Evolutionary conservation across 1,140 invertebrate species (phyloP).

Genomic region (Tetranychus urticae): DNA sequence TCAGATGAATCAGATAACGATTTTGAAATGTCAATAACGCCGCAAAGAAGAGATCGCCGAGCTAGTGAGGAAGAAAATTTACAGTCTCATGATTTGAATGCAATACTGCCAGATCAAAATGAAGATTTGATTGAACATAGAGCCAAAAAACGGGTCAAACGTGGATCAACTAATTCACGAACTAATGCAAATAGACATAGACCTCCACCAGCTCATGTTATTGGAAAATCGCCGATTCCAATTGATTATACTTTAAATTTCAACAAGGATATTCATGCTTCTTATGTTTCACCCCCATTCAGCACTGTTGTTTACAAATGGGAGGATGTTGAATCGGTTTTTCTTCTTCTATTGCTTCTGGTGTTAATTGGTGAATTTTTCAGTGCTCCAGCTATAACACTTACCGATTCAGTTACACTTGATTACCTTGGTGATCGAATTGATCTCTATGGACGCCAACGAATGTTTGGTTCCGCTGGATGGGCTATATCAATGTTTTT

Average conservation of each 20-base stretch:
- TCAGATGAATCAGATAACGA: not conserved
- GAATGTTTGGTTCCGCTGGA: constrained; percentile 93
- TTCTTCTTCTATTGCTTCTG: constrained; percentile 72
- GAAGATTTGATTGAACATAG: not conserved
- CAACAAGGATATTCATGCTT: constrained; percentile 33
- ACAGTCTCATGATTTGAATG: too few relatives aligned
- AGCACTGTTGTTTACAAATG: constrained; percentile 68
- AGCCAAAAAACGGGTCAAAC: not conserved
- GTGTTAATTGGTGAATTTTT: constrained; percentile 94
- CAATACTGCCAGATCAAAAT: not conserved
- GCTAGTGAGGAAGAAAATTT: too few relatives aligned
- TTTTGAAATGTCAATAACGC: not conserved
- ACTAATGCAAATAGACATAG: constrained; percentile 9
- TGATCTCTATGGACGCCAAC: constrained; percentile 69
- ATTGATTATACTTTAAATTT: constrained; percentile 51
- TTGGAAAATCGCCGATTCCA: constrained; percentile 44
- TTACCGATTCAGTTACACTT: constrained; percentile 80
- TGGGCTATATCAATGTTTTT: constrained; percentile 98
- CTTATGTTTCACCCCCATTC: constrained; percentile 71
- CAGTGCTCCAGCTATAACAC: constrained; percentile 77
- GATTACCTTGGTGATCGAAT: constrained; percentile 72
- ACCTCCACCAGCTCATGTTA: constrained; percentile 19
- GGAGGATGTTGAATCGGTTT: constrained; percentile 80
- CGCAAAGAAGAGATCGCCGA: not conserved
- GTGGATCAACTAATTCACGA: not conserved